These are phyloP conservation scores for Venturia canescens DNA, from an alignment of 1,140 invertebrate genomes.

Conservation along the genomic window DNA sequence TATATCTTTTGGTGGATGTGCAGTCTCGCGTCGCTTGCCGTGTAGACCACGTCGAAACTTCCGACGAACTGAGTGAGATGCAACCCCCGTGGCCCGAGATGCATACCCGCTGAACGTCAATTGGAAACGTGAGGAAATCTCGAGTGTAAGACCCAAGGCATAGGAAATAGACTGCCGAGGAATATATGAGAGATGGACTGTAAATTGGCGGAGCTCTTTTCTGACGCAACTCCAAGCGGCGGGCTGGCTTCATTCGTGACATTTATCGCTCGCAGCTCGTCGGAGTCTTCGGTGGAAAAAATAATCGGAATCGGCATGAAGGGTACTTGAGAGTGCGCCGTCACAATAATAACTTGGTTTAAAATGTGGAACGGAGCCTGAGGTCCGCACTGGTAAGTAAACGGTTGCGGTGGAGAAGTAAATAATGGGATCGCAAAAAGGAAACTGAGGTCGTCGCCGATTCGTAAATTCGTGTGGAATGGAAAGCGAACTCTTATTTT, in stretches of 20 bases:
- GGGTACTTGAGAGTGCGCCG: neutral
- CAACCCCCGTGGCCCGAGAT: conserved; percentile 19
- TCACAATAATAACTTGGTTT: neutral
- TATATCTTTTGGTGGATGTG: neutral
- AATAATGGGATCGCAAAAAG: no score
- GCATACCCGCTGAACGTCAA: conserved; percentile 36
- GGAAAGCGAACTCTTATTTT: no score
- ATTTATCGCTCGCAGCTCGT: neutral
- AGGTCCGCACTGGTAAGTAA: no score
- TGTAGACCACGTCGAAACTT: conserved; percentile 38
- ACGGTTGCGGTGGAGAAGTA: no score
- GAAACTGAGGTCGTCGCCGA: no score
- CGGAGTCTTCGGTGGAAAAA: neutral
- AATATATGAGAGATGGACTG: neutral
- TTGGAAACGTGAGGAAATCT: conserved; percentile 38
- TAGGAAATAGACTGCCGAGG: neutral
- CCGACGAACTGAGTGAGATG: conserved; percentile 15
- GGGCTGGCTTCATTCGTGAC: neutral
- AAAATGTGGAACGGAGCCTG: neutral
- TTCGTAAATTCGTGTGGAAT: no score
- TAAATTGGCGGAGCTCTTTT: neutral
- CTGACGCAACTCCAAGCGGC: neutral
- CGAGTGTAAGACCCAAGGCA: neutral
- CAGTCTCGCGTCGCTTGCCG: conserved; percentile 4
- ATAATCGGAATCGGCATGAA: neutral